Conservation (phyloP, 2,113 vertebrate genomes). For the Dromiciops gliroides region DNA sequence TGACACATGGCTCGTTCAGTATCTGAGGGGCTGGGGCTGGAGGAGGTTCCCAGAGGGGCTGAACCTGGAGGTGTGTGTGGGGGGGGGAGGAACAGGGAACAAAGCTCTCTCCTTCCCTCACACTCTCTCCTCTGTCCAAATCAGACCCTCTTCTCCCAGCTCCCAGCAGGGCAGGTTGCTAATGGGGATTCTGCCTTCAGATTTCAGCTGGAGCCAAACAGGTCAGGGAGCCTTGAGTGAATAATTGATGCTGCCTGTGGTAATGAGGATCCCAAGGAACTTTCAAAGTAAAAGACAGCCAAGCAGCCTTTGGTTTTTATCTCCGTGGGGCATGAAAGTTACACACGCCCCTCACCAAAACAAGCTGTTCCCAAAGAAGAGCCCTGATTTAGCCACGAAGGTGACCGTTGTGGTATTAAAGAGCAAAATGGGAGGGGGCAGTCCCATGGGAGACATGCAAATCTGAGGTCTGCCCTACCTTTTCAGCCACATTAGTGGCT, state of each 20-base stretch:
- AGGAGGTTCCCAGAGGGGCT: background rate
- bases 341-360: background rate
- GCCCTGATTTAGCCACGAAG: background rate
- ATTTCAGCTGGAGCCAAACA: background rate
- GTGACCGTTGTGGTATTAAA: background rate
- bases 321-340: background rate
- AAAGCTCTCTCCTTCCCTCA: background rate
- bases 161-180: background rate
- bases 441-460: background rate
- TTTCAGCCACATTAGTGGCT: background rate
- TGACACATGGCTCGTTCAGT: background rate
- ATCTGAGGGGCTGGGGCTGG: background rate
- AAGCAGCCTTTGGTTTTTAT: background rate
- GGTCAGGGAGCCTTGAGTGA: conserved; percentile 17
- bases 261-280: background rate
- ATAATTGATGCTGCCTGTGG: conserved; percentile 4
- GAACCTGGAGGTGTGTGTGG: background rate
- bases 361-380: background rate
- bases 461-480: accelerated
- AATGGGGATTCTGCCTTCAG: background rate
- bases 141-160: background rate
- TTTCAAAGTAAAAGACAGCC: background rate
- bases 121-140: background rate
- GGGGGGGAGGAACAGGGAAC: background rate
- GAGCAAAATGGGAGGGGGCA: background rate